These are phyloP conservation scores for Subanguina moxae DNA, from an alignment of 1,140 invertebrate species.

Conservation along the genomic window DNA sequence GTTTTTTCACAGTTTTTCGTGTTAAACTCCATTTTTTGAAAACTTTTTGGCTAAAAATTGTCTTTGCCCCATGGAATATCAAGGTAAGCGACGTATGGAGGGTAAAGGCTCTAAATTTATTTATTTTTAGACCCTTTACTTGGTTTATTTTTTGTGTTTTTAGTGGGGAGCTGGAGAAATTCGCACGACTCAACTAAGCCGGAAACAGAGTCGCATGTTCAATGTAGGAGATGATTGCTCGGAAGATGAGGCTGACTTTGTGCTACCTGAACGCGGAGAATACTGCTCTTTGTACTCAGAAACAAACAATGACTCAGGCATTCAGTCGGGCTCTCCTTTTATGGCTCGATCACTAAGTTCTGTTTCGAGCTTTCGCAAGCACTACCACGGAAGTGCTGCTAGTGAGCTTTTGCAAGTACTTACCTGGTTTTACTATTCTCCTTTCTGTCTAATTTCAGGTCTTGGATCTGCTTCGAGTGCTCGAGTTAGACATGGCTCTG, in stretches of 20 bases:
- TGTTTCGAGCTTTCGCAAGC: slow-evolving; percentile 23
- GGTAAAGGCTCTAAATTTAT: too few species aligned
- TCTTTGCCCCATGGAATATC: too few species aligned
- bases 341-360: slow-evolving; percentile 24
- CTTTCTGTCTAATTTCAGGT: slow-evolving; percentile 18
- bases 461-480: slow-evolving; percentile 22
- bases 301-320: slow-evolving; percentile 28
- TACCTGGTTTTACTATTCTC: not conserved
- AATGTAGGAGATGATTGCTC: slow-evolving; percentile 17
- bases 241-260: slow-evolving; percentile 10
- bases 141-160: slow-evolving; percentile 1
- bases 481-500: slow-evolving; percentile 26
- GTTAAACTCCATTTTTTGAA: too few species aligned
- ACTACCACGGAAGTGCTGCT: slow-evolving; percentile 17
- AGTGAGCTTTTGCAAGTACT: slow-evolving; percentile 11
- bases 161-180: slow-evolving; percentile 38
- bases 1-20: too few species aligned
- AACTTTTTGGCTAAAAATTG: too few species aligned
- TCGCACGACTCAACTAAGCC: slow-evolving; percentile 16
- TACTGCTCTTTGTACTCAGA: slow-evolving; percentile 35
- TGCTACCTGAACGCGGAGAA: slow-evolving; percentile 9
- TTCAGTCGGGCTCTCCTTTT: slow-evolving; percentile 14
- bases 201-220: slow-evolving; percentile 26
- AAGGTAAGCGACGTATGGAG: too few species aligned
- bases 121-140: too few species aligned